phyloP scores from a whole-genome alignment of 2,888 invertebrate genomes.

The Sinhomidia bicolor region DNA sequence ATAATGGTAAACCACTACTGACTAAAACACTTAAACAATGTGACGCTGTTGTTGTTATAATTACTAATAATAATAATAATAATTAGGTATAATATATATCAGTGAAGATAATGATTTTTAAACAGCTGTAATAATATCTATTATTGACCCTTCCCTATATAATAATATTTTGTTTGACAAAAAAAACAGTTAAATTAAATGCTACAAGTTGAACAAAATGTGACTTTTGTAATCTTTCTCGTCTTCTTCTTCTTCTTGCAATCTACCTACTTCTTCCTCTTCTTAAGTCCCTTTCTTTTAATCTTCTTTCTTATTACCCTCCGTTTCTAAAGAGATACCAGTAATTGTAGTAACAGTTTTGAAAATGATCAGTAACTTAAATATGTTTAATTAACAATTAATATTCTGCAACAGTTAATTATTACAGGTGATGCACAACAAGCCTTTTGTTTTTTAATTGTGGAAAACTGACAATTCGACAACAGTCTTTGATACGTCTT shows the following conservation, averaged over 20 bases:
- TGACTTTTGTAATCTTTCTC: slow-evolving; percentile 32
- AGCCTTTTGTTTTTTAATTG: slow-evolving; percentile 69
- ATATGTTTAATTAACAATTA: not conserved
- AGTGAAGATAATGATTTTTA: not conserved
- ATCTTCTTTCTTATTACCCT: too few relatives aligned
- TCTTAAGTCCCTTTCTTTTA: too few relatives aligned
- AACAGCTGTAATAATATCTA: slow-evolving; percentile 29
- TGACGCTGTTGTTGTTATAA: not conserved
- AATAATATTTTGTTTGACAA: slow-evolving; percentile 5
- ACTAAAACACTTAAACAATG: slow-evolving; percentile 16
- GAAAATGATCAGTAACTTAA: too few relatives aligned
- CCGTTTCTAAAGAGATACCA: slow-evolving; percentile 37
- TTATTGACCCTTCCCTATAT: slow-evolving; percentile 16
- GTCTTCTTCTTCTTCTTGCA: not conserved
- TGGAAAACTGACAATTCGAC: slow-evolving; percentile 73
- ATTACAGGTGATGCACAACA: slow-evolving; percentile 68
- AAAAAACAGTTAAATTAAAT: slow-evolving; percentile 53
- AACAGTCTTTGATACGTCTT: slow-evolving; percentile 73
- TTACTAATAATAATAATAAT: slow-evolving; percentile 2
- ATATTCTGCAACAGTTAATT: not conserved
- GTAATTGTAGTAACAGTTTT: not conserved
- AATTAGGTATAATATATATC: not conserved
- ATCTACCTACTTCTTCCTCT: not conserved
- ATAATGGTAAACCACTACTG: slow-evolving; percentile 40
- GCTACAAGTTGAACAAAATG: slow-evolving; percentile 61